These are phyloP conservation scores for Hydropsyche tenuis DNA, from an alignment of 1,140 invertebrate species.

Conservation along the genomic window DNA sequence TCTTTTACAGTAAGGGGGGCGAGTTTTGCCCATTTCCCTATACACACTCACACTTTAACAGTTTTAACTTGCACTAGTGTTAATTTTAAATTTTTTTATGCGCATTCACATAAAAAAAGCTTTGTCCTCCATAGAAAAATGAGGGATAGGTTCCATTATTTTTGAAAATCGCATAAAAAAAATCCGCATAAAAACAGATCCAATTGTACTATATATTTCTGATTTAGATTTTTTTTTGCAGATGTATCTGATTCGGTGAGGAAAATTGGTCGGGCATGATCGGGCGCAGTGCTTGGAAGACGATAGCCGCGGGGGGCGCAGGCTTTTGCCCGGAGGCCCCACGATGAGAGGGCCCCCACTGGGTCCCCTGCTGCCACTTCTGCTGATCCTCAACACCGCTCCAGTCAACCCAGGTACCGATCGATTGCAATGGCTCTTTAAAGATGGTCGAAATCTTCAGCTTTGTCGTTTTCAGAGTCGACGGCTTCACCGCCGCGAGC, in stretches of 20 bases:
- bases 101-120: no score
- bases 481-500: slow-evolving; percentile 4
- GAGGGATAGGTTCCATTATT: no score
- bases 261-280: slow-evolving; percentile 26
- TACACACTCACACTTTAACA: no score
- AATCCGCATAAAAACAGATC: no score
- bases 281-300: not conserved
- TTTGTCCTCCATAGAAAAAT: no score
- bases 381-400: slow-evolving; percentile 37
- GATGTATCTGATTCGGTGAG: slow-evolving; percentile 27
- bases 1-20: no score
- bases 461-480: slow-evolving; percentile 22
- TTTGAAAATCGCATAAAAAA: no score
- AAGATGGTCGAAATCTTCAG: not conserved
- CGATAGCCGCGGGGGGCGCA: slow-evolving; percentile 21
- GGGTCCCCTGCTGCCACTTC: slow-evolving; percentile 37
- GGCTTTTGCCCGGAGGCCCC: slow-evolving; percentile 28
- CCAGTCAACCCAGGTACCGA: slow-evolving; percentile 31
- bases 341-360: slow-evolving; percentile 37
- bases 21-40: no score
- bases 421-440: not conserved
- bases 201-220: not conserved
- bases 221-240: not conserved
- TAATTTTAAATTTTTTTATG: no score
- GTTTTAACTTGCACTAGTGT: no score